A percentile compares a stretch with the other conserved stretches of the same genome.
These are phyloP conservation scores for Alsophila aescularia DNA, from an alignment of 2,888 invertebrate species.

Conservation along the genomic window DNA sequence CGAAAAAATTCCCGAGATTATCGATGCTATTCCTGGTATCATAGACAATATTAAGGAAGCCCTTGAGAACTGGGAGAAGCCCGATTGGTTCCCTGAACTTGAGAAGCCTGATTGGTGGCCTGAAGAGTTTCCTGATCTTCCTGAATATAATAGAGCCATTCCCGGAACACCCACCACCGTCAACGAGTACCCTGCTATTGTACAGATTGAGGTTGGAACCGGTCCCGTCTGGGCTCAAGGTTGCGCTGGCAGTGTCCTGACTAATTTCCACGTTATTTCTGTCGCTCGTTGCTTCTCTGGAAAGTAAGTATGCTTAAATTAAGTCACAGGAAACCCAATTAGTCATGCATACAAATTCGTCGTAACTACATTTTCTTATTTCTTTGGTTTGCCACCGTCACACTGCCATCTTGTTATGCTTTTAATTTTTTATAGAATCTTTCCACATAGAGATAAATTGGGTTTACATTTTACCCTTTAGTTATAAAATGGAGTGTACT, in stretches of 20 bases:
- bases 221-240: constrained; percentile 35
- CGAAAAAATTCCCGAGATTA: constrained; percentile 7
- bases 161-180: constrained; percentile 20
- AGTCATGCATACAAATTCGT: too few relatives aligned
- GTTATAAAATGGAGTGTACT: too few relatives aligned
- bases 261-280: constrained; percentile 26
- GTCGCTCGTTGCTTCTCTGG: constrained; percentile 36
- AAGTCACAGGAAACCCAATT: too few relatives aligned
- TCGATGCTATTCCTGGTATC: constrained; percentile 12
- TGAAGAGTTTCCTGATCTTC: not conserved
- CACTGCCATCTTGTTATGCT: too few relatives aligned
- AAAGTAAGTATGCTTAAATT: constrained; percentile 28
- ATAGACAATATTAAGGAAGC: constrained; percentile 10
- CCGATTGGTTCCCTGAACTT: constrained; percentile 17
- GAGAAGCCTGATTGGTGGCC: constrained; percentile 21
- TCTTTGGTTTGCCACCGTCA: too few relatives aligned
- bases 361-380: too few relatives aligned
- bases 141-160: constrained; percentile 15
- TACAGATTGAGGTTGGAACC: constrained; percentile 52
- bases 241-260: constrained; percentile 37
- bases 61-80: constrained; percentile 6
- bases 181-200: constrained; percentile 45
- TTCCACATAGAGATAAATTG: too few relatives aligned
- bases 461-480: too few relatives aligned
- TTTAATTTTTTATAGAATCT: too few relatives aligned